Conservation (phyloP, 2,113 vertebrate species). For the Alligator mississippiensis region DNA sequence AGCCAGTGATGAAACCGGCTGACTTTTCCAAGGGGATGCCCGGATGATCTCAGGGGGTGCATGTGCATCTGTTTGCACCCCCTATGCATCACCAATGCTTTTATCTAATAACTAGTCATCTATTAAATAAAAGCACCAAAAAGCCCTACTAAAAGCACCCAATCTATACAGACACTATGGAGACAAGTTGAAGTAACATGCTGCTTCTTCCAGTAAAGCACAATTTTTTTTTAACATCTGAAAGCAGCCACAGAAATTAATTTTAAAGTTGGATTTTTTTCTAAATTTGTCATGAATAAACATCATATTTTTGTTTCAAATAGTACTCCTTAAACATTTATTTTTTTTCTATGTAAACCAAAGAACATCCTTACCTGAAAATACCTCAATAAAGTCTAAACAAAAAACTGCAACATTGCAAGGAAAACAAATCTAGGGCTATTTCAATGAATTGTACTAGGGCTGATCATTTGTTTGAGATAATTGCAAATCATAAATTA, state of each 20-base stretch:
- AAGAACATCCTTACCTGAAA: not conserved
- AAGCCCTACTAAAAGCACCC: too few species aligned
- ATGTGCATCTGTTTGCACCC: too few species aligned
- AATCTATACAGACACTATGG: too few species aligned
- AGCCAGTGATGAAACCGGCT: too few species aligned
- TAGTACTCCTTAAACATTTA: not conserved
- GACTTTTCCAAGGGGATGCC: too few species aligned
- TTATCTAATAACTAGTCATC: too few species aligned
- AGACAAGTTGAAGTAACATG: too few species aligned
- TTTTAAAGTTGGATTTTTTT: not conserved
- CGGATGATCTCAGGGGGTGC: too few species aligned
- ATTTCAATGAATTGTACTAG: not conserved
- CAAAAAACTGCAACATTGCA: accelerated
- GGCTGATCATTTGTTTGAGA: not conserved
- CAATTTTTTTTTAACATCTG: not conserved
- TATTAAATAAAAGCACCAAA: too few species aligned
- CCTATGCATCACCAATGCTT: too few species aligned
- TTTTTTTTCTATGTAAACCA: not conserved
- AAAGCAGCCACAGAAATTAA: not conserved
- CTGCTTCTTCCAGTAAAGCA: not conserved
- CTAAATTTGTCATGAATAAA: not conserved
- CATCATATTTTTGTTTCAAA: not conserved
- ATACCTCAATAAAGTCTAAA: not conserved
- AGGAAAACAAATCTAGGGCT: not conserved
- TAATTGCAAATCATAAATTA: not conserved